Percentiles rank a stretch among this genome's conserved stretches.
These are phyloP conservation scores for Eupristina koningsbergeri DNA, from an alignment of 1,140 invertebrate genomes.

Conservation along the genomic window DNA sequence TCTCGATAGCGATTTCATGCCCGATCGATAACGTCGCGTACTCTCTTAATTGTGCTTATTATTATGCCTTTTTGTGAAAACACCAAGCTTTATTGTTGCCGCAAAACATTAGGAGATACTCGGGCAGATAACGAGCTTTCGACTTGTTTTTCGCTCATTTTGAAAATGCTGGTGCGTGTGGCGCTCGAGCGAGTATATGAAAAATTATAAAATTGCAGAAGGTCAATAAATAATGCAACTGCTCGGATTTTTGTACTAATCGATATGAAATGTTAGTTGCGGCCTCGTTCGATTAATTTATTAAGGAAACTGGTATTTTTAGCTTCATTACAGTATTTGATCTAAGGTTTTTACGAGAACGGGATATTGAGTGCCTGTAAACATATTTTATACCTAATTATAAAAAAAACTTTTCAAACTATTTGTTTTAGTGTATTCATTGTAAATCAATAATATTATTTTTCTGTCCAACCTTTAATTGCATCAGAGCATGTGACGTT, in stretches of 20 bases:
- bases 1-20: constrained; percentile 42
- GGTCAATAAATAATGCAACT: not conserved
- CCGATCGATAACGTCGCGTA: constrained; percentile 20
- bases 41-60: constrained; percentile 33
- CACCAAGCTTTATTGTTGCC: not conserved
- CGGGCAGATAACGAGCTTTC: not conserved
- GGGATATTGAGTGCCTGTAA: not conserved
- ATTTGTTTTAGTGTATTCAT: not conserved
- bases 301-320: not conserved
- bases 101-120: not conserved
- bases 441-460: not conserved
- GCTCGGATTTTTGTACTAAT: not conserved
- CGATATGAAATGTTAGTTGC: not conserved
- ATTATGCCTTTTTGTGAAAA: not conserved
- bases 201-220: not conserved
- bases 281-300: not conserved
- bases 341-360: not conserved
- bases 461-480: not conserved
- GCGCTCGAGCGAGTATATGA: not conserved
- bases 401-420: not conserved
- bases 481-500: not conserved
- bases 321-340: not conserved
- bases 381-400: not conserved
- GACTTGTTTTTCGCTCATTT: not conserved
- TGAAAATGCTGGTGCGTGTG: not conserved